Base-by-base conservation (phyloP, 1,140 invertebrate species). In the Leptinotarsa lineolata region DNA sequence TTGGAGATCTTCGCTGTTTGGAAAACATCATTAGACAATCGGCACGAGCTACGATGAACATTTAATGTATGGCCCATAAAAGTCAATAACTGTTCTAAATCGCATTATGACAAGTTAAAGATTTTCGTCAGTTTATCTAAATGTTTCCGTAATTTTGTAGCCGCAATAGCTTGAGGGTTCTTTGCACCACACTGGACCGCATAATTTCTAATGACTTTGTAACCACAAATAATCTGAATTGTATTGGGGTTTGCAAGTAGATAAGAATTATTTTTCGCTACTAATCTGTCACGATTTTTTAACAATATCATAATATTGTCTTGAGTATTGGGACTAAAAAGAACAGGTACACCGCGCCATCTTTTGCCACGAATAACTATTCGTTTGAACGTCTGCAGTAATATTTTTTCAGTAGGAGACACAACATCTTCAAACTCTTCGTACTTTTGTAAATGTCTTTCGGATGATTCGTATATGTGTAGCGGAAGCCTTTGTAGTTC, bases 1-100 rank as follows among this genome's bases (percentile, higher is more conserved):
- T 85, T 84, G 2, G 82, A 80, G 69, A 83, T 78, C 74, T 81
- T 83, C 24, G 79, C 77, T 3, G 80, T 79, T 74, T 80, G 79
- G 59, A 77, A 79, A 8, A 82, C 44, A 75, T 81, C 79, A 71
- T 81, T 73, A n/a, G 81, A 80, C 54, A 82, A 66, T 69, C 81
- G 69, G 72, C 77, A 80, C 8, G 45, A 61, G 15, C 72, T 44
- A 46, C 67, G 76, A 64, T 78, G 76, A 8, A 77, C 72, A 13
- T 71, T 63, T 48, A 60, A 6, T 15, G 65, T 74, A 45, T 79
- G 77, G 15, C 78, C 77, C 77, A 79, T 80, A 72, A 80, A 79
- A 3, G 61, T 74, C 15, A 74, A 72, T 22, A 80, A 48, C 59
- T 80, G 77, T 18, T 83, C 81, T 13, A 81, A 66, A 20, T 83